Evolutionary conservation across 2,113 vertebrate species (phyloP), one percentile per base, ranked within the genome.

Genomic region (Percina caprodes): DNA sequence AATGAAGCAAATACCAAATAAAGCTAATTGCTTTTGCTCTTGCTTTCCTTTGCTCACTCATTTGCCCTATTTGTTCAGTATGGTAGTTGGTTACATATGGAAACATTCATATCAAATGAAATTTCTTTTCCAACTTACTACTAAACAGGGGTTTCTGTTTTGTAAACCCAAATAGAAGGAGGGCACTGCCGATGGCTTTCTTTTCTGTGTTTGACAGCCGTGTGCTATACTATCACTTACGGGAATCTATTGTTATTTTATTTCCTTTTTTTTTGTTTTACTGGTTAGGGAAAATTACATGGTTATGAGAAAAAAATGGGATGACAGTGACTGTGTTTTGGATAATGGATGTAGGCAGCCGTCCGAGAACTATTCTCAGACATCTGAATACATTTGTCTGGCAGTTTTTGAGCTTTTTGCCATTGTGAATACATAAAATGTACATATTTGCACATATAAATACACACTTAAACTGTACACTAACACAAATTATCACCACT

Each of bases 251-350:
- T 11, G 39, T 42, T 42, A 67, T 55, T 72, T 23, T 35, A 69
- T 81, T 79, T 14, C 23, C 59, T 39, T 39, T 39, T 39, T 39
- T 39, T 39, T 39, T 56, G 61, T 70, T 18, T 35, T 68, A 26
- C 56, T 59, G 56, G 51, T 75, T 58, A 54, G 51, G 15, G 23
- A 67, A 75, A 75, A 35, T 76, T 75, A 62, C 18, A 67, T 51
- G 62, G 30, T 46, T 67, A 30, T 52, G 68, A 73, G 6, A 49
- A 73, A 15, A 42, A 83, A 78, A 19, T 45, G 46, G 48, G 62
- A 55, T 51, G 69, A 73, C 56, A 66, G 46, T 48, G 59, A 45
- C 63, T 80, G 74, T 61, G 77, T 82, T 72, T 76, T 69, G 46
- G 39, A 79, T 79, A 69, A 84, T 67, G 14, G 54, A 67, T 67